A percentile compares a stretch with the other conserved stretches of the same genome.
Evolutionary conservation across 2,113 vertebrate species (phyloP).

Genomic region (Paracanthobrama guichenoti): DNA sequence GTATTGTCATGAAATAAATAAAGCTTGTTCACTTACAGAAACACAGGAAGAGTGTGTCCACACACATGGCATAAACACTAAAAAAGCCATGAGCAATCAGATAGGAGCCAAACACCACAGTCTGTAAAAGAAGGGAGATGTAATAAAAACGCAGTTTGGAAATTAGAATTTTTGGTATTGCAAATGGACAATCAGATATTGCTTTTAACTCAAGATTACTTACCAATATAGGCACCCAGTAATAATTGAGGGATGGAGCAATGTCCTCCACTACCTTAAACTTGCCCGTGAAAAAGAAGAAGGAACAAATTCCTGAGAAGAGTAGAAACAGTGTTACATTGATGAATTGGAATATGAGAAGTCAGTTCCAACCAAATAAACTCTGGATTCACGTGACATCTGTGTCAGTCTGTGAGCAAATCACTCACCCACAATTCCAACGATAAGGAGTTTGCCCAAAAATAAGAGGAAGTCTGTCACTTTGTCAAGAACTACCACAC

Average conservation of each 20-base stretch:
- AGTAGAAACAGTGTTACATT: neutral
- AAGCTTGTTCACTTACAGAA: constrained; percentile 90
- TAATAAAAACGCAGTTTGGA: neutral
- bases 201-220: constrained; percentile 24
- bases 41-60: constrained; percentile 97
- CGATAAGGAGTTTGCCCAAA: constrained; percentile 92
- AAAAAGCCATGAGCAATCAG: constrained; percentile 96
- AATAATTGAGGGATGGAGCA: constrained; percentile 88
- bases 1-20: neutral
- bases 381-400: neutral
- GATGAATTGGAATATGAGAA: neutral
- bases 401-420: neutral
- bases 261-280: constrained; percentile 84
- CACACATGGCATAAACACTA: constrained; percentile 97
- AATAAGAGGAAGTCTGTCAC: constrained; percentile 97
- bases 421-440: constrained; percentile 78
- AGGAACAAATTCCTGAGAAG: constrained; percentile 86
- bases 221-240: constrained; percentile 97
- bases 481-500: constrained; percentile 93
- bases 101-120: constrained; percentile 90
- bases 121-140: constrained; percentile 73
- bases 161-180: neutral
- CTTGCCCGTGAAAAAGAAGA: constrained; percentile 94
- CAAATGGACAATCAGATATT: neutral
- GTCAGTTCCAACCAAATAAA: neutral